phyloP scores from a whole-genome alignment of 2,113 vertebrate genomes.

The Cyanocitta stelleri region DNA sequence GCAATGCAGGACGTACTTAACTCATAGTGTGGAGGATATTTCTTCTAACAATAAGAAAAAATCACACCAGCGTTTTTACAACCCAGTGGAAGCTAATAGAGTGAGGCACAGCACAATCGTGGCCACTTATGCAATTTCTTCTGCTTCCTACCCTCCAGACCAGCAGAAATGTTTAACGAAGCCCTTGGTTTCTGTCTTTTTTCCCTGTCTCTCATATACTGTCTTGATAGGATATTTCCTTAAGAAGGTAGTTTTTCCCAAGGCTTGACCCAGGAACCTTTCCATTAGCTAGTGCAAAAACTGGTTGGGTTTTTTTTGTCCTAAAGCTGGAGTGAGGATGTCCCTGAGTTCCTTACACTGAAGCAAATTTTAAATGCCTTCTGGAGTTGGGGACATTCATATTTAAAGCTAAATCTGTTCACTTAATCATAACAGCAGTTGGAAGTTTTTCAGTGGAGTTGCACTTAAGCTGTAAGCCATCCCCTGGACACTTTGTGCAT shows the following conservation, averaged over 20 bases:
- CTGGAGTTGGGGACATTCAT: neutral
- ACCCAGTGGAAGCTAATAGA: neutral
- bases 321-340: neutral
- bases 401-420: neutral
- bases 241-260: neutral
- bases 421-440: neutral
- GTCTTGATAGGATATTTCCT: neutral
- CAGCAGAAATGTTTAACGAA: neutral
- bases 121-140: neutral
- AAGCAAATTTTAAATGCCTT: neutral
- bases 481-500: neutral
- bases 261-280: neutral
- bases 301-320: neutral
- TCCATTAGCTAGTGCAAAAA: neutral
- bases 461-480: neutral
- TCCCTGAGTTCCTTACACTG: neutral
- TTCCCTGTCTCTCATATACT: neutral
- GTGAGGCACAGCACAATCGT: neutral
- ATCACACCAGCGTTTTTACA: neutral
- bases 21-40: neutral
- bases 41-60: neutral
- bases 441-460: neutral
- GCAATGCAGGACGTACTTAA: neutral
- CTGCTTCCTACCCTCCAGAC: neutral
- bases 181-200: neutral